Percentiles rank a stretch among this genome's conserved stretches.
Evolutionary conservation across 1,140 invertebrate genomes (phyloP).

Genomic region (Diachasmimorpha longicaudata): DNA sequence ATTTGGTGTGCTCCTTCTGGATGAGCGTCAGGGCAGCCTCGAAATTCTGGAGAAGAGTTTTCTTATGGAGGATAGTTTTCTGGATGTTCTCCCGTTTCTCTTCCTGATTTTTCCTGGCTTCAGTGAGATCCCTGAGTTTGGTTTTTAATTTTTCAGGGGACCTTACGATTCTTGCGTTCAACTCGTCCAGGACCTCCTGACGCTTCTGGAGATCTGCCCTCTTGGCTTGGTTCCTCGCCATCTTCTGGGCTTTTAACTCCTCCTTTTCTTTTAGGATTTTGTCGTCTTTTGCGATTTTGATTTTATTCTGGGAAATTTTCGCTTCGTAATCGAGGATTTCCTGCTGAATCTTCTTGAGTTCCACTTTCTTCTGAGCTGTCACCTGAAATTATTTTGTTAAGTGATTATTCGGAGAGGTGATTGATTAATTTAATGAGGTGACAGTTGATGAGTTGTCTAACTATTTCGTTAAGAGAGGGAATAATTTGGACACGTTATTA

Average conservation of each 20-base stretch:
- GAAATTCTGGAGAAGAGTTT: slow-evolving; percentile 37
- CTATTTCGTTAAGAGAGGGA: no score
- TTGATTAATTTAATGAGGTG: no score
- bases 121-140: slow-evolving; percentile 35
- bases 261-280: background rate
- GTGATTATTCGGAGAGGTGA: no score
- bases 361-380: slow-evolving; percentile 24
- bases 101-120: slow-evolving; percentile 29
- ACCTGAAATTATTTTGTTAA: no score
- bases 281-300: background rate
- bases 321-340: slow-evolving; percentile 23
- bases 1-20: slow-evolving; percentile 32
- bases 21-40: slow-evolving; percentile 32
- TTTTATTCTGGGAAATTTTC: slow-evolving; percentile 17
- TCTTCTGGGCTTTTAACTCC: background rate
- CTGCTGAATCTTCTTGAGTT: slow-evolving; percentile 34
- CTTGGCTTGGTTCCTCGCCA: slow-evolving; percentile 3
- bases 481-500: no score
- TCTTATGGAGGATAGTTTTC: slow-evolving; percentile 37
- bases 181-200: slow-evolving; percentile 32
- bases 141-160: slow-evolving; percentile 39
- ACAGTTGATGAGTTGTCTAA: no score
- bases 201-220: slow-evolving; percentile 31
- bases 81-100: slow-evolving; percentile 35
- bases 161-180: slow-evolving; percentile 41